Evolutionary conservation across 2,888 invertebrate genomes (phyloP).

Genomic region (Lysandra bellargus): DNA sequence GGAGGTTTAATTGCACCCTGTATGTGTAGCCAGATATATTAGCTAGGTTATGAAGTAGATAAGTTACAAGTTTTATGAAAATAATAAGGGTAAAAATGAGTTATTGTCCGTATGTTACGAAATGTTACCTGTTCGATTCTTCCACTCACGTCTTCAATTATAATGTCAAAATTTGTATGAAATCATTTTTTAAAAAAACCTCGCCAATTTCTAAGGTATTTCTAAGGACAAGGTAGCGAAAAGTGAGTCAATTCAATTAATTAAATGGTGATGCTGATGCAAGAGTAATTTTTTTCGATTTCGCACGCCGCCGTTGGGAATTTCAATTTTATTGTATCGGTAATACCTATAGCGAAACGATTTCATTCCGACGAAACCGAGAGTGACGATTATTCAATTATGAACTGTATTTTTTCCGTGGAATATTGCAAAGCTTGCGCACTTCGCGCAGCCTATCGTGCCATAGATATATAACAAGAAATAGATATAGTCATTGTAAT

Average conservation of each 20-base stretch:
- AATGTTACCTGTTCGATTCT: no score
- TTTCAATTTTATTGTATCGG: conserved; percentile 66
- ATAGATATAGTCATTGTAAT: background rate
- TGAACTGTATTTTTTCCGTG: conserved; percentile 31
- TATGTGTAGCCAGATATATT: no score
- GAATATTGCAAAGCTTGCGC: conserved; percentile 6
- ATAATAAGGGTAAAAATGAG: no score
- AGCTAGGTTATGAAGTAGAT: no score
- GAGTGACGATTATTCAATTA: conserved; percentile 55
- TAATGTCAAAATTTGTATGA: no score
- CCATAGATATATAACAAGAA: background rate
- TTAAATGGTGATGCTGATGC: conserved; percentile 62
- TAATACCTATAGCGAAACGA: conserved; percentile 51
- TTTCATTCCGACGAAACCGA: conserved; percentile 55
- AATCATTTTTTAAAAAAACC: no score
- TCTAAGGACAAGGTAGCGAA: conserved; percentile 65
- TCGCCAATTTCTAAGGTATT: conserved; percentile 14
- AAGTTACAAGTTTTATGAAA: no score
- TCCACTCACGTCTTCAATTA: no score
- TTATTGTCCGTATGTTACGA: no score
- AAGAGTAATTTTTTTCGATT: conserved; percentile 68
- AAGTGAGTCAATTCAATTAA: conserved; percentile 66
- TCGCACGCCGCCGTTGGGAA: conserved; percentile 64
- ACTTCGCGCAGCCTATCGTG: background rate
- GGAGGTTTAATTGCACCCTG: no score